Percentiles rank a stretch among this genome's conserved stretches.
These are phyloP conservation scores for Clarias macrocephalus DNA, from an alignment of 2,113 vertebrate species.

Conservation along the genomic window DNA sequence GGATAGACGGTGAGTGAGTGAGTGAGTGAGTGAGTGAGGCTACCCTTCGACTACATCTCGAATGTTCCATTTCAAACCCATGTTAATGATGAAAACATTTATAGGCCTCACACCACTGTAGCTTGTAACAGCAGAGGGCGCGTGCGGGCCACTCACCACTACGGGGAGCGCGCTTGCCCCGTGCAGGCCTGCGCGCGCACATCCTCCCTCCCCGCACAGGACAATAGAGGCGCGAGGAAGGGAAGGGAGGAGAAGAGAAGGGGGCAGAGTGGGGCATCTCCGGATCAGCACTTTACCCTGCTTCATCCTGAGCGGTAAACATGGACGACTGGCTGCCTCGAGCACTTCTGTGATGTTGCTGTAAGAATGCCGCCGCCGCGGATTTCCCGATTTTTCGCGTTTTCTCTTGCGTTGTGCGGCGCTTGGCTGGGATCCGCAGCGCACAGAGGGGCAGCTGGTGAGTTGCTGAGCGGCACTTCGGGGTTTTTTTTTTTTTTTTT, in stretches of 20 bases:
- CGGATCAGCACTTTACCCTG: slow-evolving; percentile 30
- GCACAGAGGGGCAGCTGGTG: slow-evolving; percentile 12
- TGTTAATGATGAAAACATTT: background rate
- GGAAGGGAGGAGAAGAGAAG: slow-evolving; percentile 18
- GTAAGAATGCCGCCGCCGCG: slow-evolving; percentile 53
- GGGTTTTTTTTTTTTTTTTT: background rate
- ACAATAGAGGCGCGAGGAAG: slow-evolving; percentile 37
- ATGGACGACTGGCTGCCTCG: slow-evolving; percentile 53
- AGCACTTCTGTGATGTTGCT: slow-evolving; percentile 52
- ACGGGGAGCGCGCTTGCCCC: background rate
- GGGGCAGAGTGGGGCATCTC: slow-evolving; percentile 37
- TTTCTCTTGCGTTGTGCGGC: slow-evolving; percentile 28
- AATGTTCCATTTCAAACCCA: no score
- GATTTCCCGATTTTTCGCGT: slow-evolving; percentile 23
- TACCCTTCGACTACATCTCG: no score
- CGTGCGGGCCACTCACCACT: background rate
- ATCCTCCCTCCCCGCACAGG: slow-evolving; percentile 10
- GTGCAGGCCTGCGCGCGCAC: background rate
- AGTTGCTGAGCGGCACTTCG: slow-evolving; percentile 20
- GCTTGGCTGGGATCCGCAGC: slow-evolving; percentile 28
- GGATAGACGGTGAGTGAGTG: no score
- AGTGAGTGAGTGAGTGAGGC: no score
- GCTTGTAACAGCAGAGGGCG: slow-evolving; percentile 40
- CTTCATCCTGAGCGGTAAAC: slow-evolving; percentile 48
- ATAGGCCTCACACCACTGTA: background rate